Conservation (phyloP, 2,113 vertebrate genomes). For the Camarhynchus parvulus region DNA sequence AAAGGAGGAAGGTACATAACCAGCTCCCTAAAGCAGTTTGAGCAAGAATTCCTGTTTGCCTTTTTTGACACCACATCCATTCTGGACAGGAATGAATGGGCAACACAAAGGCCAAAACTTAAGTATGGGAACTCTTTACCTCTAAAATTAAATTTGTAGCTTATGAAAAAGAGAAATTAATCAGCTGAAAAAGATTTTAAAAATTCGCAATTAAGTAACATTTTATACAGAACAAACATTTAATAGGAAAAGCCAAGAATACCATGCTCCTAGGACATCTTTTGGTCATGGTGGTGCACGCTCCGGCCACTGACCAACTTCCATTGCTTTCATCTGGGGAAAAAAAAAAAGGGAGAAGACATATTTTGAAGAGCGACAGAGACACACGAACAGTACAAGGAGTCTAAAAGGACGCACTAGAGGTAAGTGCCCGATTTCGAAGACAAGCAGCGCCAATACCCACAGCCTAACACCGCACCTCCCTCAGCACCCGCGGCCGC, state of each 20-base stretch:
- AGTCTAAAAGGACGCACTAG: too few species aligned
- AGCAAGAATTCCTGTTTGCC: constrained; percentile 46
- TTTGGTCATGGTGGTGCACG: not conserved
- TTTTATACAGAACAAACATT: not conserved
- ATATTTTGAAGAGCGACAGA: not conserved
- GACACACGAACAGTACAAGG: fast-evolving
- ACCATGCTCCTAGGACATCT: not conserved
- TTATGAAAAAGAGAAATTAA: not conserved
- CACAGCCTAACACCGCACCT: fast-evolving
- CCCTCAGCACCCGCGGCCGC: fast-evolving
- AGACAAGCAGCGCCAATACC: fast-evolving
- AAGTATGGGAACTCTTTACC: not conserved
- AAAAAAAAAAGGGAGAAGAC: fast-evolving
- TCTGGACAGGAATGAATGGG: constrained; percentile 33
- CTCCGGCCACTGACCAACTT: not conserved
- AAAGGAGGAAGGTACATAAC: not conserved
- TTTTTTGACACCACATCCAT: constrained; percentile 62
- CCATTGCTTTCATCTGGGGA: not conserved
- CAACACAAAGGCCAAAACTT: constrained; percentile 54
- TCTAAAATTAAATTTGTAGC: not conserved
- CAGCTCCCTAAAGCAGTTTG: not conserved
- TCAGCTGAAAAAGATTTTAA: not conserved
- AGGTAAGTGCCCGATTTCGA: fast-evolving
- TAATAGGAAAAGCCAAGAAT: not conserved
- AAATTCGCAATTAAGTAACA: not conserved